Evolutionary conservation across 2,113 vertebrate species (phyloP), one percentile per base, ranked within the genome.

Genomic region (Caloenas nicobarica): DNA sequence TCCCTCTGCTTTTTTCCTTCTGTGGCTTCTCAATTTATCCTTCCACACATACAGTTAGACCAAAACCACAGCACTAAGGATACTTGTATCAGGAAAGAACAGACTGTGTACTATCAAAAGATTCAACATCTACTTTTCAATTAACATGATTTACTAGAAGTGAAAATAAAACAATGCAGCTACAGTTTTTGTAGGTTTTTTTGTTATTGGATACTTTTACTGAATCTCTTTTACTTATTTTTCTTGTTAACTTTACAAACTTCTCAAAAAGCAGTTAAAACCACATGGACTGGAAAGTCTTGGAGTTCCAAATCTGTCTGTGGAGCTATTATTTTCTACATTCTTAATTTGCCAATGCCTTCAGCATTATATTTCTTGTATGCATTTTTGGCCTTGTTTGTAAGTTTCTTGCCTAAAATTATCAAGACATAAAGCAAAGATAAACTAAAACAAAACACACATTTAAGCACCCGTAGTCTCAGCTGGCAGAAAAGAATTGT

Each of bases 131-230:
- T 79, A 19, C 64, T 9, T 91, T 95, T 90, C 64, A 96, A 88
- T 93, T 94, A 93, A 69, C 69, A 69, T 91, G 57, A 95, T 92
- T 91, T 96, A 91, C 96, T 92, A 82, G 28, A 84, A 50, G 51
- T 81, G 74, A 93, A 91, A 66, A 22, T 78, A 83, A 94, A 94
- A 81, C 44, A 95, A 56, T 81, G 36, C 22, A 81, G 29, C 34
- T 93, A 50, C 82, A 70, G 46, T 51, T 94, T 91, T 48, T 79
- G 46, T 79, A 69, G 19, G 25, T 29, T 29, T 74, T 51, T 93
- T 86, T 68, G 70, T 57, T 88, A 60, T 13, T 38, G 8, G 40
- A 71, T 88, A 34, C 48, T 90, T 93, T 80, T 85, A 89, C 56
- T 74, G 42, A 91, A 62, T 70, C 31, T 44, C 9, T 51, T 25